Percentiles rank a stretch among this genome's conserved stretches.
These are phyloP conservation scores for Pseudomyrmex concolor DNA, from an alignment of 1,140 invertebrate genomes.

Conservation along the genomic window DNA sequence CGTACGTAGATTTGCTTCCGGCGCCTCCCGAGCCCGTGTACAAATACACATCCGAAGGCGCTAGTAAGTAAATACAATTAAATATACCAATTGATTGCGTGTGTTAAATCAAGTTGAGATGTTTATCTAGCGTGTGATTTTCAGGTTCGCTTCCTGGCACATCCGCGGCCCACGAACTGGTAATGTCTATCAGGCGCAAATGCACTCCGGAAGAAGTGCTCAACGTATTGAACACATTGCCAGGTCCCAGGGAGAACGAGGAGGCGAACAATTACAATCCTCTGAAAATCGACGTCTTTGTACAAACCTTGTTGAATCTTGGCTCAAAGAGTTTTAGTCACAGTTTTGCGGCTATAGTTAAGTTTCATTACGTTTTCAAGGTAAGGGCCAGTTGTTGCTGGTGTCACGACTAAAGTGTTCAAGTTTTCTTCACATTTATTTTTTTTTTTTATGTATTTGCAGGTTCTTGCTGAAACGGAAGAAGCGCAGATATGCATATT, in stretches of 20 bases:
- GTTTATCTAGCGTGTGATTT: conserved; percentile 63
- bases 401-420: background rate
- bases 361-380: conserved; percentile 98
- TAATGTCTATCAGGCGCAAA: conserved; percentile 94
- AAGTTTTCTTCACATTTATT: background rate
- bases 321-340: conserved; percentile 99
- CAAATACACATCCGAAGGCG: conserved; percentile 93
- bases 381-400: conserved; percentile 80
- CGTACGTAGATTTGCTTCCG: conserved; percentile 94
- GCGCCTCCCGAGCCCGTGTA: conserved; percentile 91
- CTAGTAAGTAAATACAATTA: conserved; percentile 86
- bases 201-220: conserved; percentile 96
- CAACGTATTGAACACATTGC: conserved; percentile 94
- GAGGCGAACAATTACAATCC: conserved; percentile 92
- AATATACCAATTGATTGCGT: background rate
- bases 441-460: conserved; percentile 48
- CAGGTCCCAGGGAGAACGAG: conserved; percentile 91
- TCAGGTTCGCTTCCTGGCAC: conserved; percentile 93
- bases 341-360: conserved; percentile 98
- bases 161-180: conserved; percentile 92
- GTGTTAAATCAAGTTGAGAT: background rate
- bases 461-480: conserved; percentile 95
- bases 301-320: conserved; percentile 96
- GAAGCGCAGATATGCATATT: conserved; percentile 98
- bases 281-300: conserved; percentile 98